Base-by-base conservation (phyloP, 2,113 vertebrate species). In the Xyliphius kryptos region DNA sequence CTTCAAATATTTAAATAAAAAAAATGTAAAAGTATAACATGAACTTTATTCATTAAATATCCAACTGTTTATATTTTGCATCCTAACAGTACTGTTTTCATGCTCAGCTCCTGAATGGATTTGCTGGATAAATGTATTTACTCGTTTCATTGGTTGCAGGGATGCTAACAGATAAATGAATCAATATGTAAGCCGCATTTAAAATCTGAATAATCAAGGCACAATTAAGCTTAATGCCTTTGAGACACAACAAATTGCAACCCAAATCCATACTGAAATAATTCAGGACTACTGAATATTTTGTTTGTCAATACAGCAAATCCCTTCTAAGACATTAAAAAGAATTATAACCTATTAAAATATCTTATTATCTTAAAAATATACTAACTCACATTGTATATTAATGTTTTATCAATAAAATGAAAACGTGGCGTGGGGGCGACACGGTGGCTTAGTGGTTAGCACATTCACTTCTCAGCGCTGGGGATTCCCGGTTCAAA, bases 191-290 rank as follows among this genome's bases (percentile, higher is more conserved):
- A 50, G 44, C 46, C n/a, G 40, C 10, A 26, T 19, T 19, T 50
- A 47, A 58, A 63, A 49, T 51, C 57, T 17, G 14, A 57, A 55
- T 14, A 41, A 14, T 66, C 32, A 41, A 37, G 49, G 16, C 41
- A 40, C 61, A 65, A 71, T 41, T 55, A 55, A 51, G n/a, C 20
- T n/a, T 14, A 41, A 58, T 50, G 46, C 54, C 20, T 19, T 16
- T 36, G 63, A 65, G 32, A 14, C 53, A 49, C 13, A n/a, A 21
- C n/a, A 13, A 56, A 36, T 13, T 66, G 53, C 15, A 66, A 49
- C 46, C 22, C 5, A 49, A 57, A 66, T 57, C 63, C 17, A 57
- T 66, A 40, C 3, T 3, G 37, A 66, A 58, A 44, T 19, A 66
- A 51, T 32, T 37, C 54, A 57, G 7, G 19, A 20, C 19, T 32